Base-by-base conservation (phyloP, 2,113 vertebrate genomes). In the Plecotus auritus region DNA sequence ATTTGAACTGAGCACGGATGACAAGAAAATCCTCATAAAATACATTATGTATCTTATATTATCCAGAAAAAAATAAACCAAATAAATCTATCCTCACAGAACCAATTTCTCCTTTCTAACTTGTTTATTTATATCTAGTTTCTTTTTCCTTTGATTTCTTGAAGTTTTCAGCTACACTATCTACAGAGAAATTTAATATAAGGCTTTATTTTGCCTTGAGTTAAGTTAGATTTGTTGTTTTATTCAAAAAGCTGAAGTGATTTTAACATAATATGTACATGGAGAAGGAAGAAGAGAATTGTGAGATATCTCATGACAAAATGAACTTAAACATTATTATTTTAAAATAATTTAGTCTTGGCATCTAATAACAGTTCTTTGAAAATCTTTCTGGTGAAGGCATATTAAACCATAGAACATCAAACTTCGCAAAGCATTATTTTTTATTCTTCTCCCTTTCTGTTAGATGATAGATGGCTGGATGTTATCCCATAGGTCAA, bases 161-260 rank as follows among this genome's bases (percentile, higher is more conserved):
- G 54, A 47, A 93, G 8, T 66, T 96, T 92, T 91, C 67, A 94
- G 35, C 42, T 70, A 70, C 76, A 85, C 14, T 35, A 94, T 35
- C 73, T 94, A 94, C 76, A 69, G 76, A 40, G 42, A 97, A 94
- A 95, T 93, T 85, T 93, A 96, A 91, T 91, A 69, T 67, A 45
- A 89, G 26, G 6, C 18, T 40, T 95, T n/a, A 61, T 87, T 93
- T 96, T 95, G 83, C 90, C 80, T 93, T 88, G 45, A 92, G 67
- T 90, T 94, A 87, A 92, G 81, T 85, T 93, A 96, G 91, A 95
- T 94, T 70, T 96, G 74, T 87, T 93, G 30, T 72, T 89, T 94
- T 93, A 67, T 64, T 91, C 64, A 49, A 61, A 93, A 93, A 77
- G 37, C 14, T 93, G 45, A 87, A 84, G 26, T 77, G 66, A 11